Base-by-base conservation (phyloP, 1,140 invertebrate species). In the Arctopsyche grandis region DNA sequence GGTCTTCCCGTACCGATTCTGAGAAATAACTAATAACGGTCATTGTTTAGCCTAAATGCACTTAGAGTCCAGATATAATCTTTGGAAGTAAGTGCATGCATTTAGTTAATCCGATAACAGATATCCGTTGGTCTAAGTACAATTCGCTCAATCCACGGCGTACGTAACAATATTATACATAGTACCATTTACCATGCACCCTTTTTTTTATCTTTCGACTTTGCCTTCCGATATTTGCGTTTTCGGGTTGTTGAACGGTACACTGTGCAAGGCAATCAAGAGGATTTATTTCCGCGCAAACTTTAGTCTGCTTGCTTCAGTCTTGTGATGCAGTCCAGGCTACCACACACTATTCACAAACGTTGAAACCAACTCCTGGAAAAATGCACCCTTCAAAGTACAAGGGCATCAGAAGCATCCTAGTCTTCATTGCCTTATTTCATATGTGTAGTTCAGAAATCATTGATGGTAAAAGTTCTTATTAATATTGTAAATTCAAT, bases 241-340 rank as follows among this genome's bases (percentile, higher is more conserved):
- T n/a, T n/a, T n/a, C n/a, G n/a, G n/a, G n/a, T n/a, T n/a, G n/a
- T 12, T 66, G 26, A 66, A 26, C 21, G 63, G 63, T 66, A 21
- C 0, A 60, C 0, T 22, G 63, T n/a, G 22, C 63, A 66, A 66
- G 63, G 63, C 24, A 14, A 66, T 66, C 63, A 22, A 66, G 19
- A 66, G 12, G 63, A 66, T 4, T 10, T 26, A 66, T 26, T 66
- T 66, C 63, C 63, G 63, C 21, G 63, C 19, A 7, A 4, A 38
- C 29, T 4, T 7, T 38, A 4, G 29, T 26, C 63, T 12, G 63
- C 63, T 66, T 52, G 12, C 48, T 52, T 52, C 63, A 66, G 63
- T 66, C 21, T 66, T 66, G 63, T 14, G 14, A 66, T 66, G 63
- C 4, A 12, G 63, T 9, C 63, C 63, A 66, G n/a, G 9, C 63